Evolutionary conservation across 2,797 vertebrate genomes (phyloP), one percentile per base, ranked within the genome.

Genomic region (Centroberyx gerrardi): DNA sequence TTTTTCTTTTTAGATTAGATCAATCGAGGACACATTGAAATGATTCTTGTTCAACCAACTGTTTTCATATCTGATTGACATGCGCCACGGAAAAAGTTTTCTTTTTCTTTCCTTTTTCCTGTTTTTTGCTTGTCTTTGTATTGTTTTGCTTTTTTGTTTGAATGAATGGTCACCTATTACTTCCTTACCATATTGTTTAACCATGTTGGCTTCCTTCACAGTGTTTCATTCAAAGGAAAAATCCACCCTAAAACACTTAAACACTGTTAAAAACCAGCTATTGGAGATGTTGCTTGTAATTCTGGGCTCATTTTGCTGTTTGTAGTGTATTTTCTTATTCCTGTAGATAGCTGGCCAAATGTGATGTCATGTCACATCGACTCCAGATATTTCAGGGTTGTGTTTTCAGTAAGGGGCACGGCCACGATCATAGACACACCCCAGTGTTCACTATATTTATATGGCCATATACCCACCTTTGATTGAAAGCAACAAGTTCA

Each of bases 1-100:
- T 69, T 67, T 84, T 74, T 59, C 4, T 46, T 60, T 71, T 75
- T 58, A 48, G 59, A 75, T 77, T 27, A 18, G 15, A 82, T 85
- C 22, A n/a, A 28, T 63, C 68, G 18, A 61, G 7, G 46, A 22
- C 27, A 40, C n/a, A 31, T 52, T 58, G 18, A 72, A 74, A 70
- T 66, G 6, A 81, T 64, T 72, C 29, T 28, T 61, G 55, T 64
- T 76, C 52, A 76, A 29, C 60, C 72, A 61, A 63, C 42, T 40
- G 38, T 53, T 73, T 73, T 68, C 53, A 60, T 68, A 67, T 66
- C 58, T 75, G 75, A 68, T n/a, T 81, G 65, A 49, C 64, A 29
- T 62, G 36, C 7, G 4, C n/a, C 33, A 55, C 33, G 40, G 15
- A n/a, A 44, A 40, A 44, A 44, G 46, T 36, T 58, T 22, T 53